Base-by-base conservation (phyloP, 30 jellyfish, hydroid and myxozoan species). In the Hydractinia symbiolongicarpus region DNA sequence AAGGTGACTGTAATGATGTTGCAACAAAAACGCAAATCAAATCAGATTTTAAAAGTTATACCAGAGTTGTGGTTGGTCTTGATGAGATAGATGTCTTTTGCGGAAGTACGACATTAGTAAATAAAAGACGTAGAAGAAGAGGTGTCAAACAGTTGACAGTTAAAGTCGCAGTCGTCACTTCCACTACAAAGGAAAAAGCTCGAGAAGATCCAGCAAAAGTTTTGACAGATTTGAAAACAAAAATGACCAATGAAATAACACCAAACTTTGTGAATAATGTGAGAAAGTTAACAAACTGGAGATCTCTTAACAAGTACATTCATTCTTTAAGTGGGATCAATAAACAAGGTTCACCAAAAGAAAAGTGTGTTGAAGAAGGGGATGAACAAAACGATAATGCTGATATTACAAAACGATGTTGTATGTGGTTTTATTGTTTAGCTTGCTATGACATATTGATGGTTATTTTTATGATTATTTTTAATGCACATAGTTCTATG, bases 101-200 rank as follows among this genome's bases (percentile, higher is more conserved):
- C 66, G 95, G 97, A 5, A 75, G 85, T 9, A 62, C 97, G 2
- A 30, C 79, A 13, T 80, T 77, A 7, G 95, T 90, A 4, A 70
- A 71, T 3, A 79, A 95, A 20, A 79, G 97, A 44, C 77, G 74
- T 54, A 30, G 2, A 30, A 67, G 95, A 50, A 67, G 91, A 1
- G 61, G 86, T 40, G 54, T 67, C 9, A 71, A 81, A 40, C 70
- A 70, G 19, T 79, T 90, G 13, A 52, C 90, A 5, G 55, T 90
- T 8, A 68, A 67, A 9, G 66, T 79, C 20, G 72, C 83, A 53
- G 60, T 82, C 75, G 68, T 80, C 74, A 69, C 82, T 8, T 81
- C 86, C 50, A 84, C 83, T 52, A 53, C 88, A 14, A 77, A 68
- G 60, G 94, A 75, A 50, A 79, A 82, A 82, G 90, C 93, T 7